These are phyloP conservation scores for Enhydra lutris DNA, from an alignment of 2,113 vertebrate genomes.

Conservation along the genomic window DNA sequence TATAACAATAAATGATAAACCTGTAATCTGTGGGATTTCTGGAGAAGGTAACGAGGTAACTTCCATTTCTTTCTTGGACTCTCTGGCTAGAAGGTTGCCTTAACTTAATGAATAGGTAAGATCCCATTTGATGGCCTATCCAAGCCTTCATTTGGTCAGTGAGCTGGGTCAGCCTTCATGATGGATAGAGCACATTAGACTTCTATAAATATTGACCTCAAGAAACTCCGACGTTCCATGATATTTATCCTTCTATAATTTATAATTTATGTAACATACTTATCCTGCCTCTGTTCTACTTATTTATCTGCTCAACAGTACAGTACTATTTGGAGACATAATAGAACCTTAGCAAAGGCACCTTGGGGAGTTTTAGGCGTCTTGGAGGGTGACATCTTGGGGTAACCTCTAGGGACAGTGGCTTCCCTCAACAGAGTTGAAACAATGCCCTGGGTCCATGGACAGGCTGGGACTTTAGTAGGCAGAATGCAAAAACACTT, in stretches of 20 bases:
- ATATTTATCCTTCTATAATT: neutral
- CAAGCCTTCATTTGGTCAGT: neutral
- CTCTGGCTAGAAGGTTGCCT: neutral
- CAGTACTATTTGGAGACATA: neutral
- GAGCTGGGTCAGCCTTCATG: neutral
- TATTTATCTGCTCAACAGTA: neutral
- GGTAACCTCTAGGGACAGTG: neutral
- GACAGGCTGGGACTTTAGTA: neutral
- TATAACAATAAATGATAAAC: neutral
- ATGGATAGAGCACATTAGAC: neutral
- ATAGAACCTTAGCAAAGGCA: neutral
- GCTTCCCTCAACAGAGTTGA: neutral
- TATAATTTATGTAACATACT: slow-evolving; percentile 9
- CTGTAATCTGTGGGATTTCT: neutral
- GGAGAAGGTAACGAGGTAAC: neutral
- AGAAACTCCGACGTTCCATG: neutral
- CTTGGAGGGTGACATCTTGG: neutral
- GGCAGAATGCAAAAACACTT: neutral
- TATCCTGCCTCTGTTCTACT: neutral
- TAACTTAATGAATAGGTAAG: neutral
- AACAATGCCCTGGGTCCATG: neutral
- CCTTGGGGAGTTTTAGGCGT: neutral
- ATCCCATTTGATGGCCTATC: neutral
- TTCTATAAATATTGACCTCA: slow-evolving; percentile 8
- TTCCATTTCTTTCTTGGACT: neutral